Percentiles rank a stretch among this genome's conserved stretches.
Conservation (phyloP, 2,888 invertebrate genomes). For the Drosophila picticornis region DNA sequence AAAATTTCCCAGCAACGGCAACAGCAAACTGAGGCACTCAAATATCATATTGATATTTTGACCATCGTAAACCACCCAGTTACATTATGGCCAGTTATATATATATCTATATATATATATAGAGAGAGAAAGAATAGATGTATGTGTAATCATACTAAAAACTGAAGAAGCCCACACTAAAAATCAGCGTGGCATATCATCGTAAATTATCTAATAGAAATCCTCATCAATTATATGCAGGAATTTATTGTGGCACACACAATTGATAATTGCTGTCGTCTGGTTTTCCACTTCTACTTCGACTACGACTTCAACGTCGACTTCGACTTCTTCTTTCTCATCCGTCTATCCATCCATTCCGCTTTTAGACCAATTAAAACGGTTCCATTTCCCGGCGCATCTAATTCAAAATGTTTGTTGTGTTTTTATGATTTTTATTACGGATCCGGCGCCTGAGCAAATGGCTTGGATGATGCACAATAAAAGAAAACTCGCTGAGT, state of each 20-base stretch:
- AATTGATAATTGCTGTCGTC: conserved; percentile 75
- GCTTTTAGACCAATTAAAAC: conserved; percentile 72
- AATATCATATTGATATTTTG: conserved; percentile 23
- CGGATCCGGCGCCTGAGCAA: conserved; percentile 73
- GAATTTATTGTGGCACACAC: conserved; percentile 76
- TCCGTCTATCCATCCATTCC: conserved; percentile 3
- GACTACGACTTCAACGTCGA: neutral
- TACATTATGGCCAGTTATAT: neutral
- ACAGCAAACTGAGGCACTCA: neutral
- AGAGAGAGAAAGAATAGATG: conserved; percentile 19
- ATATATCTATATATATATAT: conserved; percentile 34
- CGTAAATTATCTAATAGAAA: conserved; percentile 73
- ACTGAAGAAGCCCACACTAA: conserved; percentile 46
- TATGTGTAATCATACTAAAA: conserved; percentile 53
- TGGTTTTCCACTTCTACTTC: conserved; percentile 34
- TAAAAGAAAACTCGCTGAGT: conserved; percentile 47
- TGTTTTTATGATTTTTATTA: conserved; percentile 77
- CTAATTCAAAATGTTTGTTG: conserved; percentile 27
- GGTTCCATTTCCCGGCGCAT: conserved; percentile 54
- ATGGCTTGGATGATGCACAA: conserved; percentile 57
- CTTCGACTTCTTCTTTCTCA: neutral
- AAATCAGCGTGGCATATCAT: conserved; percentile 61
- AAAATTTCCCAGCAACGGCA: neutral
- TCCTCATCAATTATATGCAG: conserved; percentile 61
- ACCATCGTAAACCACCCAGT: conserved; percentile 54